Conservation (phyloP, 2,113 vertebrate species). For the Eublepharis macularius region DNA sequence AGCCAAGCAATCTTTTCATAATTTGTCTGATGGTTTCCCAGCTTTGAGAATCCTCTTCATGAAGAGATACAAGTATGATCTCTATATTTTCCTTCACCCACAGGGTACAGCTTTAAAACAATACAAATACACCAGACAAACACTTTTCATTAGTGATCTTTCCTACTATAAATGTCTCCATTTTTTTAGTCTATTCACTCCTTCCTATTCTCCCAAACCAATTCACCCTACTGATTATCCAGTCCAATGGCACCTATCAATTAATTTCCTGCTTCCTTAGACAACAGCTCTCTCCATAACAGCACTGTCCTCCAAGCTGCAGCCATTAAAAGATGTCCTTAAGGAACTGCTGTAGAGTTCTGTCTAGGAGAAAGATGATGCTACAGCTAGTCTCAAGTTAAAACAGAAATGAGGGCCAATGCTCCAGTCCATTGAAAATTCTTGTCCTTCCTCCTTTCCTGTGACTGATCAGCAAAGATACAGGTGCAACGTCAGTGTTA, state of each 20-base stretch:
- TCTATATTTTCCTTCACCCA: neutral
- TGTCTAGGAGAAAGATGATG: neutral
- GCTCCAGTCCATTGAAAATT: neutral
- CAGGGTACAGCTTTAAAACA: neutral
- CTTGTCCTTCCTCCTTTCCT: neutral
- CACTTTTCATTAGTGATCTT: neutral
- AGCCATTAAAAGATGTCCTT: neutral
- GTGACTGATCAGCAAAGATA: neutral
- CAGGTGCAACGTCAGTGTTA: neutral
- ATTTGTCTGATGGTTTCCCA: neutral
- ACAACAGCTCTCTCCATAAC: neutral
- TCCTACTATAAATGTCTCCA: too few species aligned
- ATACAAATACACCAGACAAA: neutral
- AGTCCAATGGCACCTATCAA: neutral
- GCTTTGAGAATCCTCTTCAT: neutral
- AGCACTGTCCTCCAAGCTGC: neutral
- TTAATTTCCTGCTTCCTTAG: neutral
- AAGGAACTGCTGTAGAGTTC: neutral
- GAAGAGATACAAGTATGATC: neutral
- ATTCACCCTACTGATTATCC: neutral
- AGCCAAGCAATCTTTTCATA: neutral
- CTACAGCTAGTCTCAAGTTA: neutral
- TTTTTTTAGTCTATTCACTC: neutral
- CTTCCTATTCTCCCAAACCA: neutral
- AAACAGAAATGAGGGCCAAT: neutral